These are phyloP conservation scores for Drosophila bocqueti DNA, from an alignment of 1,140 invertebrate species.

Conservation along the genomic window DNA sequence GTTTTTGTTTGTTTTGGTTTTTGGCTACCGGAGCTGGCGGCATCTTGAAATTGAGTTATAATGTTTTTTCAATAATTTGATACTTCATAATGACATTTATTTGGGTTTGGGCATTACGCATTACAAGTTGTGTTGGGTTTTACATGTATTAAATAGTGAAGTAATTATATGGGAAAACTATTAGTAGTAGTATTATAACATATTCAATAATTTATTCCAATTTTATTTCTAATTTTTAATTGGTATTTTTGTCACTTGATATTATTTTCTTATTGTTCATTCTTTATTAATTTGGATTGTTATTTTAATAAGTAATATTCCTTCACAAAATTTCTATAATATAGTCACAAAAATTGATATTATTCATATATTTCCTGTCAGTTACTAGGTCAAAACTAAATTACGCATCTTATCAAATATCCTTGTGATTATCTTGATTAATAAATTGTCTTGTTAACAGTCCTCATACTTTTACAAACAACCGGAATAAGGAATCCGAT, in stretches of 20 bases:
- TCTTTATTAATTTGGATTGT: neutral
- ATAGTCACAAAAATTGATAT: neutral
- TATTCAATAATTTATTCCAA: no score
- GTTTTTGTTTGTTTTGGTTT: constrained; percentile 48
- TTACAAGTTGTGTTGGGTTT: no score
- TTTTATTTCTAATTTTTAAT: neutral
- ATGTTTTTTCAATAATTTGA: constrained; percentile 1
- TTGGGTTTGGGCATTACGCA: neutral
- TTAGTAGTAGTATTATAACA: no score
- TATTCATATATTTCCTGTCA: neutral
- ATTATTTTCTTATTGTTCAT: neutral
- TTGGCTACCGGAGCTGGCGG: constrained; percentile 21
- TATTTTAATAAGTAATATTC: neutral
- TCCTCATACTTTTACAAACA: neutral
- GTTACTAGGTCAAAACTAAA: neutral
- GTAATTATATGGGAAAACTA: no score
- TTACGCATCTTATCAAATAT: neutral
- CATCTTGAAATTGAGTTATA: constrained; percentile 21
- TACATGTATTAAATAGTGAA: no score
- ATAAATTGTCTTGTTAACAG: constrained; percentile 10
- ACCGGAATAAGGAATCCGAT: constrained; percentile 46
- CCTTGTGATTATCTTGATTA: constrained; percentile 14
- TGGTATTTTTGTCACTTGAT: no score
- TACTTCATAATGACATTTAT: neutral
- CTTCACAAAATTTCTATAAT: no score